phyloP scores from a whole-genome alignment of 2,888 invertebrate species.

The Zhuqinia jingwanae region DNA sequence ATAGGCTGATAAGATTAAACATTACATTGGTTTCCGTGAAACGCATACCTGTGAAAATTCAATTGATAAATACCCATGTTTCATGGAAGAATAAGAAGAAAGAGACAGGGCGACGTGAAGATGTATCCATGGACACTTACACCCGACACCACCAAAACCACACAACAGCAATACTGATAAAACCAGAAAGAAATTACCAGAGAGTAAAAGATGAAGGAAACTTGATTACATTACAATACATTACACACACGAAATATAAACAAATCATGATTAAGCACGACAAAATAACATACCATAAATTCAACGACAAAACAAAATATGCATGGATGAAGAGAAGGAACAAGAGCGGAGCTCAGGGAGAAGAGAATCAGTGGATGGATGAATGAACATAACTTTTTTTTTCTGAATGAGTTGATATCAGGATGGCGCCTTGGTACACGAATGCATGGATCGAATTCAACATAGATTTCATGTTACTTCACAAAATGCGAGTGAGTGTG shows the following conservation, averaged over 20 bases:
- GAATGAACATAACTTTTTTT: constrained; percentile 31
- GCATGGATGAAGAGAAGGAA: constrained; percentile 18
- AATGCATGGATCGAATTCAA: too few relatives aligned
- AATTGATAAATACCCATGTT: not conserved
- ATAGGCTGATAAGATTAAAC: constrained; percentile 1
- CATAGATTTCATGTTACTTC: too few relatives aligned
- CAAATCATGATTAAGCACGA: too few relatives aligned
- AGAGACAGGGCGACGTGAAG: not conserved
- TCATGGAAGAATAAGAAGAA: not conserved
- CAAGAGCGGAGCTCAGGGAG: constrained; percentile 13
- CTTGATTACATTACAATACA: constrained; percentile 47
- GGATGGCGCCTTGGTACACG: too few relatives aligned
- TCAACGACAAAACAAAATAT: constrained; percentile 40
- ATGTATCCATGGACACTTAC: not conserved
- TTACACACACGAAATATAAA: too few relatives aligned
- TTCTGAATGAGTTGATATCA: not conserved
- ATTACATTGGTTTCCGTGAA: constrained; percentile 27
- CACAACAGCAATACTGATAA: not conserved
- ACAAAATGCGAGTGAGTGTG: too few relatives aligned
- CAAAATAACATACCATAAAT: constrained; percentile 55
- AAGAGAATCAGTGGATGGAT: constrained; percentile 38
- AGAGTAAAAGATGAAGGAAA: constrained; percentile 23
- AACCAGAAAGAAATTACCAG: not conserved
- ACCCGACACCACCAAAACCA: too few relatives aligned
- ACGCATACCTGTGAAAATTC: not conserved